Percentiles rank a stretch among this genome's conserved stretches.
phyloP scores from a whole-genome alignment of 2,797 vertebrate genomes.

The Manis crassicaudata region DNA sequence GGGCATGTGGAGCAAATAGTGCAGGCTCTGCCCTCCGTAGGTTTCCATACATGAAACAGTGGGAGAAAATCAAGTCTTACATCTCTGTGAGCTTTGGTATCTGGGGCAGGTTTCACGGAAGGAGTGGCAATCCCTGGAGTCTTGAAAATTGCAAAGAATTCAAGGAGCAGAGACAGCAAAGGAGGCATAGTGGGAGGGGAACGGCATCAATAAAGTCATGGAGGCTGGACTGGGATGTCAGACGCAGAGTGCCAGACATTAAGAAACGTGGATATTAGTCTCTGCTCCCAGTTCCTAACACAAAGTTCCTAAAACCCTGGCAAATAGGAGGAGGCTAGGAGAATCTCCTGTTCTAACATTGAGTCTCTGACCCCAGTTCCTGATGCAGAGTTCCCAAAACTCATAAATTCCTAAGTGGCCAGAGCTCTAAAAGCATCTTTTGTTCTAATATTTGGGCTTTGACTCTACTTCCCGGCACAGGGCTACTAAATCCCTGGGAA shows the following conservation, averaged over 20 bases:
- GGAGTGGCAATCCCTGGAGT: neutral
- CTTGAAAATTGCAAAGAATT: neutral
- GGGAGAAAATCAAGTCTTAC: neutral
- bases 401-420: neutral
- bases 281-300: neutral
- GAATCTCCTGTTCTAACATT: neutral
- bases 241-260: neutral
- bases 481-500: neutral
- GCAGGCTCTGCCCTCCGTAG: neutral
- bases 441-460: neutral
- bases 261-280: neutral
- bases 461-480: neutral
- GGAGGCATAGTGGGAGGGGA: too few species aligned
- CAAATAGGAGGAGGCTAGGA: neutral
- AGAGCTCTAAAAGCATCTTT: neutral
- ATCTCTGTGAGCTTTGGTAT: neutral
- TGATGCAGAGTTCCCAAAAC: neutral
- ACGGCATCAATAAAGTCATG: accelerated
- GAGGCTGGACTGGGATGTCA: neutral
- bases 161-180: neutral
- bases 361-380: neutral
- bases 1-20: neutral
- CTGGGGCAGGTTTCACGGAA: neutral
- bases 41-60: accelerated
- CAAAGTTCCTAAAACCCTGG: neutral